phyloP scores from a whole-genome alignment of 2,797 vertebrate species.

The Xerus rutilus region DNA sequence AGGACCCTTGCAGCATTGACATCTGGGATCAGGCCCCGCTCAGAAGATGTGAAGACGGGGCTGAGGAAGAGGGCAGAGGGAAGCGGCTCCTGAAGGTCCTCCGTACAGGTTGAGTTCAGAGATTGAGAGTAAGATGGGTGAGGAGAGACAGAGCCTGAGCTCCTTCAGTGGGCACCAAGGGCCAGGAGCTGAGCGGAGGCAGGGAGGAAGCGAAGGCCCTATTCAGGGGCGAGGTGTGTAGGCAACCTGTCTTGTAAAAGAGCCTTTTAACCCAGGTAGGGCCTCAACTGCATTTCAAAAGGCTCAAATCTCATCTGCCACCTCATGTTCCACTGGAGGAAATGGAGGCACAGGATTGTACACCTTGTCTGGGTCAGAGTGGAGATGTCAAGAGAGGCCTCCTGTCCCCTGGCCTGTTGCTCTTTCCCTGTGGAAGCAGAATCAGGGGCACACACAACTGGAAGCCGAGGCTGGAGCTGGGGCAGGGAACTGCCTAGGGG shows the following conservation, averaged over 20 bases:
- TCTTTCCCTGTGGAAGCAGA: neutral
- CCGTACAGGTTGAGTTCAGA: neutral
- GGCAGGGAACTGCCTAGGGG: neutral
- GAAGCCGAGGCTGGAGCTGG: neutral
- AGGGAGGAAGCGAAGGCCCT: neutral
- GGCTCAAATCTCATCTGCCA: neutral
- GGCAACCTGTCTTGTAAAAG: neutral
- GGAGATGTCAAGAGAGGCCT: neutral
- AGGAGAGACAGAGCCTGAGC: neutral
- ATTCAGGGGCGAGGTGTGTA: neutral
- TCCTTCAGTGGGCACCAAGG: fast-evolving
- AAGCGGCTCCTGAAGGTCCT: neutral
- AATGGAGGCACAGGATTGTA: neutral
- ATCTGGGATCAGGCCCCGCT: neutral
- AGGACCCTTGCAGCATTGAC: neutral
- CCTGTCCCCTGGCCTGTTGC: neutral
- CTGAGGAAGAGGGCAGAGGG: neutral
- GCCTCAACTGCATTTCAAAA: neutral
- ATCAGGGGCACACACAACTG: fast-evolving
- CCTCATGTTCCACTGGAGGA: fast-evolving
- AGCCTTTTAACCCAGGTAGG: neutral
- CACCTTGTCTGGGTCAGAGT: neutral
- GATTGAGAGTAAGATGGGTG: neutral
- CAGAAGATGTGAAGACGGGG: neutral
- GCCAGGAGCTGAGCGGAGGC: neutral